phyloP scores from a whole-genome alignment of 2,888 invertebrate genomes.

The Cataglyphis rosenhaueri region DNA sequence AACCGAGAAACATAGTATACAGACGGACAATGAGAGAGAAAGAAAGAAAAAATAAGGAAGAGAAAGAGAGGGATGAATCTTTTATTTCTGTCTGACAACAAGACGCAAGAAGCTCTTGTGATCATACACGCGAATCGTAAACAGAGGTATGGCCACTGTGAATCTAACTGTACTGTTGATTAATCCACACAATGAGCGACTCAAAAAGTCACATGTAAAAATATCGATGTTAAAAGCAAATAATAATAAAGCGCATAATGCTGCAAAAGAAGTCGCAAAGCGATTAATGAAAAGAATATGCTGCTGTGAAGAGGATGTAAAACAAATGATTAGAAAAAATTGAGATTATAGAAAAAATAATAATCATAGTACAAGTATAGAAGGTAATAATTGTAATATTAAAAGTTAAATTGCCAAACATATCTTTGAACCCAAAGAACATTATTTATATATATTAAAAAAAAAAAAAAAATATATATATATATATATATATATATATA shows the following conservation, averaged over 20 bases:
- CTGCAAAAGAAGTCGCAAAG: background rate
- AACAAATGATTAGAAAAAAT: background rate
- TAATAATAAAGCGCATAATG: background rate
- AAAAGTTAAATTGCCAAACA: background rate
- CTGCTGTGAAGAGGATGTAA: conserved; percentile 40
- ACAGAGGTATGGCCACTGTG: conserved; percentile 23
- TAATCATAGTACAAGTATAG: background rate
- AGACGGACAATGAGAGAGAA: background rate
- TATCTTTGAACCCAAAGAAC: background rate
- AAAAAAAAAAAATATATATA: no score
- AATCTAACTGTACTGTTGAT: conserved; percentile 42
- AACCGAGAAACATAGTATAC: background rate
- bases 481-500: background rate
- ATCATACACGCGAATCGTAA: conserved; percentile 39
- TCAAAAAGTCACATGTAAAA: background rate
- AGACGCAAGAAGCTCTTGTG: conserved; percentile 8
- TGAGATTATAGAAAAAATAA: background rate
- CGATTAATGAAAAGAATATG: background rate
- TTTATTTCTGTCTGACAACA: conserved; percentile 57
- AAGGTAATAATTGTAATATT: background rate
- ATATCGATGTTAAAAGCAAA: background rate
- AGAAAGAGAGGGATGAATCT: conserved; percentile 28
- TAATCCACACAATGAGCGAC: conserved; percentile 25
- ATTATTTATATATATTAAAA: background rate
- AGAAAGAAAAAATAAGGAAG: conserved; percentile 41